Evolutionary conservation across 2,888 invertebrate species (phyloP).

Genomic region (Anagyrus pseudococci): DNA sequence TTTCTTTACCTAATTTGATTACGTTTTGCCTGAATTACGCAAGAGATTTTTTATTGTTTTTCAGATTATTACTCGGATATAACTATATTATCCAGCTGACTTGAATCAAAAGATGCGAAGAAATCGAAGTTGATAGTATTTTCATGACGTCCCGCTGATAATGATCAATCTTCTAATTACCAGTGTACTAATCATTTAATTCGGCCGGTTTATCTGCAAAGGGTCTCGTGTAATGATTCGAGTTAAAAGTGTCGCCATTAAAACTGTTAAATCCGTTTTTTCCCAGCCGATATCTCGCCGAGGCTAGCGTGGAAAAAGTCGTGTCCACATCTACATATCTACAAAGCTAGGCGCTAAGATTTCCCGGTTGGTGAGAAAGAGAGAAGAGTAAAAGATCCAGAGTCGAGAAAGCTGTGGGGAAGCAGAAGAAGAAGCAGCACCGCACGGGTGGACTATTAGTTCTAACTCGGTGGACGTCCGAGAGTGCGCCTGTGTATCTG

Average conservation of each 20-base stretch:
- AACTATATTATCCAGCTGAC: too few relatives aligned
- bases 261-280: neutral
- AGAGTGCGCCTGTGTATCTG: constrained; percentile 48
- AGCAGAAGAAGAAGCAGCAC: too few relatives aligned
- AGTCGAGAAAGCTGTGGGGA: too few relatives aligned
- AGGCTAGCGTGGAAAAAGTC: constrained; percentile 12
- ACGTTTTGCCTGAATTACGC: too few relatives aligned
- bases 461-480: constrained; percentile 44
- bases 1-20: too few relatives aligned
- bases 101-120: too few relatives aligned
- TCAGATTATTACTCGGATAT: too few relatives aligned
- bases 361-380: neutral
- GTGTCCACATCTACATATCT: constrained; percentile 12
- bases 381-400: too few relatives aligned
- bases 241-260: too few relatives aligned
- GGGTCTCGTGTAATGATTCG: too few relatives aligned
- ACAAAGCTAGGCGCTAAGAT: constrained; percentile 7
- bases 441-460: constrained; percentile 52
- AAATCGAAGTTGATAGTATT: too few relatives aligned
- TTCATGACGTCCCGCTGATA: constrained; percentile 1
- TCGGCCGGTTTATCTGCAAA: constrained; percentile 22
- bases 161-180: constrained; percentile 21
- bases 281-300: neutral
- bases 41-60: too few relatives aligned
- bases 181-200: constrained; percentile 15